Percentiles rank a stretch among this genome's conserved stretches.
Conservation (phyloP, 1,140 invertebrate genomes). For the Myzus persicae region DNA sequence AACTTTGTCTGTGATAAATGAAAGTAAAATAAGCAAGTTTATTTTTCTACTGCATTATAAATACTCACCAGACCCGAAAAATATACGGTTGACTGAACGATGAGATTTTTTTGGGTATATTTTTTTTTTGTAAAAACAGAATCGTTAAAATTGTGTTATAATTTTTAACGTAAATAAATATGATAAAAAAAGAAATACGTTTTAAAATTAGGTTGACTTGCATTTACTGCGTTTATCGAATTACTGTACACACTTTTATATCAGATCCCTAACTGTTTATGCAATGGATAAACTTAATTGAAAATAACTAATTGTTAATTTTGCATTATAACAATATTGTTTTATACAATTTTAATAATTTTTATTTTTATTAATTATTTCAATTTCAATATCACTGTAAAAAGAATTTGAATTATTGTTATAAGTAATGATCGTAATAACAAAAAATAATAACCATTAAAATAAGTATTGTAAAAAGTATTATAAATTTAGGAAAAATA, state of each 20-base stretch:
- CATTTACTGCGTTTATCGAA: neutral
- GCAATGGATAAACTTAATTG: neutral
- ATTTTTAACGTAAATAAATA: neutral
- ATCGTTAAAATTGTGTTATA: neutral
- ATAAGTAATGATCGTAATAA: neutral
- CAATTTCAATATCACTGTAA: neutral
- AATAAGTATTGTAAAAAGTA: slow-evolving; percentile 14
- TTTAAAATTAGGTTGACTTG: neutral
- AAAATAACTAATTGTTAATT: too few relatives aligned
- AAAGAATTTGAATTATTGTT: neutral
- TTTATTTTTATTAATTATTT: neutral
- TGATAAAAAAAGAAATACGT: neutral
- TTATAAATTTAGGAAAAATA: slow-evolving; percentile 3
- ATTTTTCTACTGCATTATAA: slow-evolving; percentile 4
- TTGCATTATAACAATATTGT: neutral
- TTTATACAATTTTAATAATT: neutral
- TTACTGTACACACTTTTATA: neutral
- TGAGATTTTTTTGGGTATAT: neutral
- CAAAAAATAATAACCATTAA: neutral
- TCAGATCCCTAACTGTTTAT: neutral
- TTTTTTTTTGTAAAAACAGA: neutral
- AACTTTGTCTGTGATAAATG: slow-evolving; percentile 11
- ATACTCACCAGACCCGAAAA: slow-evolving; percentile 6
- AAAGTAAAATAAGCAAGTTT: neutral
- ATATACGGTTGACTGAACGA: slow-evolving; percentile 4